Conservation (phyloP, 2,113 vertebrate genomes). For the Carlito syrichta region DNA sequence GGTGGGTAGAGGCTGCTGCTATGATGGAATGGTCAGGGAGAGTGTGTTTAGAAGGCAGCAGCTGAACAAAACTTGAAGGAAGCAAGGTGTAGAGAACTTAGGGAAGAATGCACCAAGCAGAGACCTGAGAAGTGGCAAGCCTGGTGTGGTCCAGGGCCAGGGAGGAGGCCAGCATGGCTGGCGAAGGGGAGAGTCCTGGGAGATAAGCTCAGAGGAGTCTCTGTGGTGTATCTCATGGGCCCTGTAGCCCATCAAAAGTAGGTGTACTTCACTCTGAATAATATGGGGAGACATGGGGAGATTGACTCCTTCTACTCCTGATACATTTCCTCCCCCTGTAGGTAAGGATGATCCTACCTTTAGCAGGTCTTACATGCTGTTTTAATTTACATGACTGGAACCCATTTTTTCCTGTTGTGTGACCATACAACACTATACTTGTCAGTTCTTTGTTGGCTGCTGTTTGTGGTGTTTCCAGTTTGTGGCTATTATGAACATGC, state of each 20-base stretch:
- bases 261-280: background rate
- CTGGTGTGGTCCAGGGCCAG: background rate
- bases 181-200: accelerated
- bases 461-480: background rate
- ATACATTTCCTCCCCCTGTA: background rate
- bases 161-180: no score
- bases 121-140: no score
- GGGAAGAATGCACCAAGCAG: background rate
- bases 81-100: background rate
- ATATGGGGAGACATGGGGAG: background rate
- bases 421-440: accelerated
- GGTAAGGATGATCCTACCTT: no score
- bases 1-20: background rate
- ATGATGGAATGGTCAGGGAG: background rate
- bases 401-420: background rate
- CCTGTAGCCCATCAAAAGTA: no score
- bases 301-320: background rate
- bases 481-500: background rate
- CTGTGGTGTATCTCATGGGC: no score
- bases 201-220: no score
- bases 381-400: background rate
- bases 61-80: no score
- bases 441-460: no score
- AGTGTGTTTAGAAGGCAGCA: background rate
- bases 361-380: background rate